These are phyloP conservation scores for Acrocephalus scirpaceus DNA, from an alignment of 2,797 vertebrate species.

Conservation along the genomic window DNA sequence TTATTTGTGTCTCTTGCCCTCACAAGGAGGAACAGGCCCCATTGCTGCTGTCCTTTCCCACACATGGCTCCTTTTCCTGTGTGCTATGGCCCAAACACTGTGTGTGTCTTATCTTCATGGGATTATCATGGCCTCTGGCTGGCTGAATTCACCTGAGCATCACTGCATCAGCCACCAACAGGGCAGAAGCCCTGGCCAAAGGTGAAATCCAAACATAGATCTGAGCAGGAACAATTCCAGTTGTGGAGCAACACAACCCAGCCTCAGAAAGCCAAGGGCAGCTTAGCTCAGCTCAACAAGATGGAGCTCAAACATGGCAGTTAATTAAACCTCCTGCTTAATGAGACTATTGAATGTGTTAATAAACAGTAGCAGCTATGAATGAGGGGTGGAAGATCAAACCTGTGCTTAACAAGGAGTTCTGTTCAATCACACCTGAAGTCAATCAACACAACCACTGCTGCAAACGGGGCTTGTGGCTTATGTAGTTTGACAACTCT, in stretches of 20 bases:
- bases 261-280: not conserved
- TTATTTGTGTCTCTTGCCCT: not conserved
- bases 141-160: not conserved
- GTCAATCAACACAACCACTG: fast-evolving
- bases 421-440: not conserved
- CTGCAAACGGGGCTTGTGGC: not conserved
- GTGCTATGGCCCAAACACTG: fast-evolving
- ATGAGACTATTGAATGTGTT: not conserved
- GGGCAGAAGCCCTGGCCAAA: not conserved
- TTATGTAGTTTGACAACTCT: not conserved
- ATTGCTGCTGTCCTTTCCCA: not conserved
- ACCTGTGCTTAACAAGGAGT: not conserved
- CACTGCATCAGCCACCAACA: not conserved
- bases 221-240: not conserved
- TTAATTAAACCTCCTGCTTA: slow-evolving; percentile 38
- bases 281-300: not conserved
- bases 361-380: slow-evolving; percentile 10
- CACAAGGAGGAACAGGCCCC: not conserved
- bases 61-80: not conserved
- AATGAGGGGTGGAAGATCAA: not conserved
- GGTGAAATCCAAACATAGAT: not conserved
- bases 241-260: not conserved
- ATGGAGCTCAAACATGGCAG: not conserved
- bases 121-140: not conserved
- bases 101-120: no score